Conservation (phyloP, 2,113 vertebrate genomes). For the Anser cygnoides region DNA sequence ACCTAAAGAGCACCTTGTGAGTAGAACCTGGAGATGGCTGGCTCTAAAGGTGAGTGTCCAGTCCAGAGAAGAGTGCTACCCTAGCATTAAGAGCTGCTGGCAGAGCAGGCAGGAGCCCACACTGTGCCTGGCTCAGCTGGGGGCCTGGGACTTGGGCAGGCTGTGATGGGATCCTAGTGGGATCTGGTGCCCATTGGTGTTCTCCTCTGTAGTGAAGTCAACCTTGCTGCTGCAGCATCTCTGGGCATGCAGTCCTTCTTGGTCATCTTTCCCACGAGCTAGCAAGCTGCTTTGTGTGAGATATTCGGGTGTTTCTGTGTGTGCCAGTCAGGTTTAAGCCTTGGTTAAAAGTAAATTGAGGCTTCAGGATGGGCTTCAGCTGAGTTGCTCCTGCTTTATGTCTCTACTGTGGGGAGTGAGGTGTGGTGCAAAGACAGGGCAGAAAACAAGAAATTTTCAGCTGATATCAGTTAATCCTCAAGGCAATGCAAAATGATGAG, state of each 20-base stretch:
- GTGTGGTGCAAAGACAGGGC: background rate
- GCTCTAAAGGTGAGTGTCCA: background rate
- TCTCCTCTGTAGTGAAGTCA: background rate
- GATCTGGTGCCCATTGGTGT: background rate
- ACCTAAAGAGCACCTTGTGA: background rate
- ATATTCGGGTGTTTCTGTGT: background rate
- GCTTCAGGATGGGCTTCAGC: background rate
- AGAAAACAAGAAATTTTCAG: background rate
- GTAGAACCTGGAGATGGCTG: background rate
- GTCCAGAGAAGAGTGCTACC: rapidly evolving
- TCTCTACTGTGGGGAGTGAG: background rate
- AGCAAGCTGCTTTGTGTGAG: background rate
- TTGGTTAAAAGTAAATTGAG: background rate
- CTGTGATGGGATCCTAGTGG: background rate
- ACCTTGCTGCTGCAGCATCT: background rate
- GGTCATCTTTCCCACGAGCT: background rate
- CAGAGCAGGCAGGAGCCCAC: background rate
- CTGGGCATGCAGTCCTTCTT: too few species aligned
- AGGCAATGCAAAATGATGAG: too few species aligned
- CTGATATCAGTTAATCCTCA: background rate
- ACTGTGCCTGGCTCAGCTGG: rapidly evolving
- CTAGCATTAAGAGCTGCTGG: background rate
- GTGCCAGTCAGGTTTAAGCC: background rate
- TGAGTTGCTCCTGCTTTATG: background rate
- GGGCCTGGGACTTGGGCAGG: background rate